Conservation (phyloP, 1,140 invertebrate genomes). For the Octopus bimaculoides region DNA sequence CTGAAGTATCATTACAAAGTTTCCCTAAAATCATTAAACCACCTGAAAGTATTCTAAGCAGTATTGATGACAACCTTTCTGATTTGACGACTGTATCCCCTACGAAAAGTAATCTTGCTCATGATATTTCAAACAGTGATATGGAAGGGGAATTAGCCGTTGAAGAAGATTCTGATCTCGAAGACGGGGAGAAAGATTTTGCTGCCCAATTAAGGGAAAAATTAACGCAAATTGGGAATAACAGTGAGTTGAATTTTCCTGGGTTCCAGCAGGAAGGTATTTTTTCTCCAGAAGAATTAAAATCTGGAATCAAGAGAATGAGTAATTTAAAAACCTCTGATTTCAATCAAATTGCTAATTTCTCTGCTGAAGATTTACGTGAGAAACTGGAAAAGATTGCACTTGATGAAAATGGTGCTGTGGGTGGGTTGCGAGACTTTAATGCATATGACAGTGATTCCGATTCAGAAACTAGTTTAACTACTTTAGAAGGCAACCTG, state of each 20-base stretch:
- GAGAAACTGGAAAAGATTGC: slow-evolving; percentile 9
- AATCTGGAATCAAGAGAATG: background rate
- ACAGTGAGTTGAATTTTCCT: background rate
- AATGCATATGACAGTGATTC: background rate
- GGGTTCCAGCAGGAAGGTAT: background rate
- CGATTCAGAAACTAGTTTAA: slow-evolving; percentile 29
- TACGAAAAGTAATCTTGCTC: slow-evolving; percentile 1
- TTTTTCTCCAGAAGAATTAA: slow-evolving; percentile 1
- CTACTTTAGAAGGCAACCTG: slow-evolving; percentile 36
- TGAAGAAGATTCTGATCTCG: background rate
- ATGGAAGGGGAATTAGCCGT: background rate
- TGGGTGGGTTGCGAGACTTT: background rate
- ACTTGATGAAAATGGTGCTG: slow-evolving; percentile 9
- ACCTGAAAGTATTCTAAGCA: background rate
- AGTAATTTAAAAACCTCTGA: background rate
- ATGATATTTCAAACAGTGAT: background rate
- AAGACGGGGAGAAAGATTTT: background rate
- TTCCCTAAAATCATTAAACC: background rate
- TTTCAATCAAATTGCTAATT: background rate
- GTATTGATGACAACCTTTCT: slow-evolving; percentile 5
- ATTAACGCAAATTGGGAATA: background rate
- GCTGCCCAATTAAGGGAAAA: background rate
- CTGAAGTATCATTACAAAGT: background rate
- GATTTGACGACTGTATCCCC: background rate
- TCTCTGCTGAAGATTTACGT: slow-evolving; percentile 3